Evolutionary conservation across 1,140 invertebrate genomes (phyloP), one percentile per base, ranked within the genome.

Genomic region (Colletes gigas): DNA sequence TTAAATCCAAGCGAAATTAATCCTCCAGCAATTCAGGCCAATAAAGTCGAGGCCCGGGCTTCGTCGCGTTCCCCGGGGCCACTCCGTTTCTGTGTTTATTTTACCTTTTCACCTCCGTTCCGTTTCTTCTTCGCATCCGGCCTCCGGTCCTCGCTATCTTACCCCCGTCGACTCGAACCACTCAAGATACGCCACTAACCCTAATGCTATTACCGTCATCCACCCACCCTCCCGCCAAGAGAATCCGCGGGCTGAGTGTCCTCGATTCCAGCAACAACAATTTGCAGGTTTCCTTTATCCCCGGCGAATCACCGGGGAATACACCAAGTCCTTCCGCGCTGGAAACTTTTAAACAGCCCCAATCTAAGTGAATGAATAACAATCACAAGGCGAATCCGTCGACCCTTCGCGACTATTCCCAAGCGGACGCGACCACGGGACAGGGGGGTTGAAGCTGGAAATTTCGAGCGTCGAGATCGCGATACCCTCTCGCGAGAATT

Each of bases 161-260:
- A 68, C 66, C 69, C n/a, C 55, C 21, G 9, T 69, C 73, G 15
- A 8, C 70, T 62, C 74, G 41, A 84, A 78, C 82, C 86, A 72
- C 84, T 88, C 86, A 83, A 88, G 86, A 88, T 88, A 85, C 79
- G 82, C 83, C 87, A 86, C 87, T 88, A 88, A 88, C 83, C 87
- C 86, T 88, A 88, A 88, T 88, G 81, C 83, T 83, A 78, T 88
- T 88, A 88, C 83, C 86, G 30, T 72, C 86, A 67, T 62, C 66
- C 72, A 6, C 9, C 44, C 1, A 6, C 44, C 44, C 6, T 9
- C 85, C 69, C 41, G 70, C 21, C 65, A 19, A 47, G 73, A 74
- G 85, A 87, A 88, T 80, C 81, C 78, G 75, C 78, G 81, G 30
- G 74, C 86, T 63, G 78, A 88, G 85, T 78, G 84, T 87, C 82